Conservation (phyloP, 2,888 invertebrate genomes). For the Cyclophora punctaria region DNA sequence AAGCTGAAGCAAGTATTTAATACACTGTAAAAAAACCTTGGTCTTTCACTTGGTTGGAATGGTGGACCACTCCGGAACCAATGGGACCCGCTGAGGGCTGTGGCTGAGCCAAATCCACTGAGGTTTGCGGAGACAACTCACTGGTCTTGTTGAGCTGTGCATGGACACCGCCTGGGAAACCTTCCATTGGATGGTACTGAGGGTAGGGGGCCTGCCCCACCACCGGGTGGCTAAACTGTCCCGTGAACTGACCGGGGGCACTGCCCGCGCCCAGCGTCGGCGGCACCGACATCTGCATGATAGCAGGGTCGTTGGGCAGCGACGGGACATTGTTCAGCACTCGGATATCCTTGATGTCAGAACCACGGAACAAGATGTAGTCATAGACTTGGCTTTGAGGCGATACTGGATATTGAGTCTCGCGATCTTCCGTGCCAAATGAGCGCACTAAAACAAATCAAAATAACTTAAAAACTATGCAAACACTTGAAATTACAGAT, state of each 20-base stretch:
- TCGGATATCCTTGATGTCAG: conserved; percentile 98
- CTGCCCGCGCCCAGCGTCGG: conserved; percentile 79
- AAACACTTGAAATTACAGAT: too few relatives aligned
- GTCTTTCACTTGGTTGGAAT: conserved; percentile 73
- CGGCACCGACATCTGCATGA: conserved; percentile 91
- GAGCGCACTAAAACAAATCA: conserved; percentile 87
- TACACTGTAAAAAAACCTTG: conserved; percentile 61
- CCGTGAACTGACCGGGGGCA: conserved; percentile 76
- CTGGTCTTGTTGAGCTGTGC: conserved; percentile 67
- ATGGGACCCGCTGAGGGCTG: conserved; percentile 54
- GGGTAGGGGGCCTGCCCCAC: conserved; percentile 75
- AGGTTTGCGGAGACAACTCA: conserved; percentile 70
- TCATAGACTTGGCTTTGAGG: conserved; percentile 99
- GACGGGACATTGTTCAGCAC: conserved; percentile 92
- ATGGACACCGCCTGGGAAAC: conserved; percentile 66
- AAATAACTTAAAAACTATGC: neutral
- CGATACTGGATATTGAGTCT: conserved; percentile 95
- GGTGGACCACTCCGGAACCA: conserved; percentile 63
- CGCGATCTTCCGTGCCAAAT: conserved; percentile 98
- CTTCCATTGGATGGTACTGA: conserved; percentile 70
- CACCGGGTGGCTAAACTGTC: conserved; percentile 82
- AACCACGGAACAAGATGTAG: conserved; percentile 97
- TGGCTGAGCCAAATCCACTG: conserved; percentile 57
- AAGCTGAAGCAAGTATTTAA: conserved; percentile 50
- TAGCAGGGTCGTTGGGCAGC: conserved; percentile 97